These are phyloP conservation scores for Cricetomys ansorgei DNA, from an alignment of 2,113 vertebrate genomes.

Conservation along the genomic window DNA sequence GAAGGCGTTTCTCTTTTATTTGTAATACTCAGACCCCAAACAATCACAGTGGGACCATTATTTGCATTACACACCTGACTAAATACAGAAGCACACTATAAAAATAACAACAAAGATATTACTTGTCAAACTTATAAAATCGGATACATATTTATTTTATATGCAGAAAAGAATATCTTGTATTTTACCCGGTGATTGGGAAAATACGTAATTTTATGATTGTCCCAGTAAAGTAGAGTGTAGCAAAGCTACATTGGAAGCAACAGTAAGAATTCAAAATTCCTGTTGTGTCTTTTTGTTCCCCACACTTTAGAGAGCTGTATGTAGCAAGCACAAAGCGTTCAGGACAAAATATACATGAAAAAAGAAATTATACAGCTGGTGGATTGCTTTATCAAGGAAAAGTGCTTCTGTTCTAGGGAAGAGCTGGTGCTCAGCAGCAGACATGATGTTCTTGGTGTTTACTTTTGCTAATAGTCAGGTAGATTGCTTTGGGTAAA, in stretches of 20 bases:
- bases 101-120: conserved; percentile 19
- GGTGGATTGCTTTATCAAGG: neutral
- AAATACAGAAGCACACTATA: neutral
- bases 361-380: neutral
- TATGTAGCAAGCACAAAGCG: neutral
- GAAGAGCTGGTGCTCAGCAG: neutral
- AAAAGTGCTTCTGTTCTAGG: neutral
- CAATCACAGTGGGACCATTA: neutral
- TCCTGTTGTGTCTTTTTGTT: neutral
- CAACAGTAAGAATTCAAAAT: neutral
- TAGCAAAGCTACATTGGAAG: neutral
- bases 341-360: neutral
- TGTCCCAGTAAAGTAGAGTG: neutral
- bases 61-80: neutral
- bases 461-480: neutral
- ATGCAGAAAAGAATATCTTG: neutral
- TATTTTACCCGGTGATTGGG: neutral
- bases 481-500: neutral
- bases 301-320: neutral
- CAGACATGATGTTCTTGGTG: neutral
- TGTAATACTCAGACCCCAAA: neutral
- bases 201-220: conserved; percentile 7
- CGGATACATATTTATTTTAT: neutral
- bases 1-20: neutral
- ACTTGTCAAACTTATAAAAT: neutral